A percentile compares a stretch with the other conserved stretches of the same genome.
Evolutionary conservation across 2,113 vertebrate genomes (phyloP).

Genomic region (Mohoua ochrocephala): DNA sequence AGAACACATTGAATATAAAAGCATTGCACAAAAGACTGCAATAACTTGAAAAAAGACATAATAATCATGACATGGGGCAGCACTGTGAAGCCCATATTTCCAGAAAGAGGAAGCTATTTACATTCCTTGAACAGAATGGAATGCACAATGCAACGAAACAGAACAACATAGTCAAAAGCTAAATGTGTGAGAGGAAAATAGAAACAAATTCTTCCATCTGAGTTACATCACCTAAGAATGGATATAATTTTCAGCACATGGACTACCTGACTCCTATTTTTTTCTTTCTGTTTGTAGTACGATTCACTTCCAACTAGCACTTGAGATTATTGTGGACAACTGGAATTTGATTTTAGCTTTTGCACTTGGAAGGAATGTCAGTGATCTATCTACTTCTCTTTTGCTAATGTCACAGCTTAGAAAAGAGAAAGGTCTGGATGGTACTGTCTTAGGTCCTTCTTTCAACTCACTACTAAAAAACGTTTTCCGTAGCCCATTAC

Average conservation of each 20-base stretch:
- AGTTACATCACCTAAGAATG: neutral
- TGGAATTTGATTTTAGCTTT: neutral
- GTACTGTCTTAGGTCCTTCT: neutral
- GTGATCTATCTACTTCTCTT: neutral
- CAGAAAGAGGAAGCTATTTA: neutral
- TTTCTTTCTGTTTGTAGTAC: neutral
- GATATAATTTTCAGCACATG: neutral
- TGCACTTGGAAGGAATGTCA: neutral
- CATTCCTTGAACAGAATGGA: neutral
- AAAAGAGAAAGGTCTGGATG: neutral
- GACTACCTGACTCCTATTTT: neutral
- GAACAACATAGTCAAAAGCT: neutral
- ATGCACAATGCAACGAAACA: neutral
- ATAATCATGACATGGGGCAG: neutral
- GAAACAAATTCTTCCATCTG: neutral
- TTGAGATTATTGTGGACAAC: neutral
- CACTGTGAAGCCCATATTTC: neutral
- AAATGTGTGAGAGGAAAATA: neutral
- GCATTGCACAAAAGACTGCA: neutral
- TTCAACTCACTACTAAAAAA: neutral
- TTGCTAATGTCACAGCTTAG: neutral
- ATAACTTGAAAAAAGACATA: neutral
- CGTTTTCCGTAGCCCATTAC: neutral
- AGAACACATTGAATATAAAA: neutral
- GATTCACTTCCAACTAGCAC: neutral